A percentile compares a stretch with the other conserved stretches of the same genome.
phyloP scores from a whole-genome alignment of 1,140 invertebrate species.

The Dryas iulia region DNA sequence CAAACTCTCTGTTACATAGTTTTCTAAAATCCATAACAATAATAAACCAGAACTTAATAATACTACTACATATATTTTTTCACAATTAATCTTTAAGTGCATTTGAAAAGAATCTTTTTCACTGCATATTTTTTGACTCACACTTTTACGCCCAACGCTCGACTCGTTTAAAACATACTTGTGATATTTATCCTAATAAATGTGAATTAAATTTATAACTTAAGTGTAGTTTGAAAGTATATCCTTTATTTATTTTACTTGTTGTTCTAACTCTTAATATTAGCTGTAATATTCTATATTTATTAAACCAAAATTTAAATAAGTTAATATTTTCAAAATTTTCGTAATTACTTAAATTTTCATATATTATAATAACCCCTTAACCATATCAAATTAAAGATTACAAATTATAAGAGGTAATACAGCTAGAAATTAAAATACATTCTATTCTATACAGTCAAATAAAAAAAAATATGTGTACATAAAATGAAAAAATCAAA shows the following conservation, averaged over 20 bases:
- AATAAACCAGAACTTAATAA: neutral
- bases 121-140: neutral
- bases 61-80: neutral
- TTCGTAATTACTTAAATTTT: too few relatives aligned
- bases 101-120: neutral
- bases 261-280: too few relatives aligned
- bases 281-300: too few relatives aligned
- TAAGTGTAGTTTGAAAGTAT: too few relatives aligned
- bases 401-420: neutral
- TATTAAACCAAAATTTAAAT: too few relatives aligned
- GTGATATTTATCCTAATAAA: constrained; percentile 1
- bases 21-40: too few relatives aligned
- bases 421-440: neutral
- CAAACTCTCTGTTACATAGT: too few relatives aligned
- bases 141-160: neutral
- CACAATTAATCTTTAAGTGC: too few relatives aligned
- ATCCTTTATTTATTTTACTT: too few relatives aligned
- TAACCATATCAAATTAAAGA: neutral
- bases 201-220: neutral
- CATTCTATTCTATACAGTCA: too few relatives aligned
- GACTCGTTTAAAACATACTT: neutral
- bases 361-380: neutral
- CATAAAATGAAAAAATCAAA: too few relatives aligned
- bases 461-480: neutral
- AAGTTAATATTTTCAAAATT: neutral